These are phyloP conservation scores for Gandaritis pyraliata DNA, from an alignment of 2,888 invertebrate genomes.

Conservation along the genomic window DNA sequence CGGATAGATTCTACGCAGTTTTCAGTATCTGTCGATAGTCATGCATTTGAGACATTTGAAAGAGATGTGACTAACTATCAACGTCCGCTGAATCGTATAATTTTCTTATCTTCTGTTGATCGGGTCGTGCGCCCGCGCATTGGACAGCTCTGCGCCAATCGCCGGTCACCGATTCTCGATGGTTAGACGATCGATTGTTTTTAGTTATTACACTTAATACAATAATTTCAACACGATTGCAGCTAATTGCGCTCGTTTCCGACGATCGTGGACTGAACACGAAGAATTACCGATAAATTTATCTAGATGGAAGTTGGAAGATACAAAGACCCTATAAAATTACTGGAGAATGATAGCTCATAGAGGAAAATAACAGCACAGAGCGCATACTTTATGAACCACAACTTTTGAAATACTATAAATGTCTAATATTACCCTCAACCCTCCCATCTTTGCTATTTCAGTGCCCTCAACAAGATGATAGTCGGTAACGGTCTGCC, in stretches of 20 bases:
- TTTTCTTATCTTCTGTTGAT: slow-evolving; percentile 78
- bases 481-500: too few species aligned
- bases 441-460: too few species aligned
- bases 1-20: not conserved
- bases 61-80: slow-evolving; percentile 67
- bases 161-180: slow-evolving; percentile 65
- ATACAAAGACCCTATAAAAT: slow-evolving; percentile 43
- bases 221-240: slow-evolving; percentile 81
- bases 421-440: too few species aligned
- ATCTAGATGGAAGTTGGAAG: slow-evolving; percentile 50
- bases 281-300: slow-evolving; percentile 66
- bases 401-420: not conserved
- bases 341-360: slow-evolving; percentile 19
- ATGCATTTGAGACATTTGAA: slow-evolving; percentile 69
- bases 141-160: slow-evolving; percentile 77
- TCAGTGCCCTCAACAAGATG: too few species aligned
- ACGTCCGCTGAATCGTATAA: slow-evolving; percentile 68
- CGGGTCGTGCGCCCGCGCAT: slow-evolving; percentile 76
- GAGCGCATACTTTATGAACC: slow-evolving; percentile 7
- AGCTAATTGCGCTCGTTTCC: slow-evolving; percentile 80
- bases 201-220: slow-evolving; percentile 83
- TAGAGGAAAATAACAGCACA: slow-evolving; percentile 27
- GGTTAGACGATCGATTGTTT: slow-evolving; percentile 79
- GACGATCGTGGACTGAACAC: slow-evolving; percentile 69
- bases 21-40: slow-evolving; percentile 9